phyloP scores from a whole-genome alignment of 2,797 vertebrate species.

The Lates japonicus region DNA sequence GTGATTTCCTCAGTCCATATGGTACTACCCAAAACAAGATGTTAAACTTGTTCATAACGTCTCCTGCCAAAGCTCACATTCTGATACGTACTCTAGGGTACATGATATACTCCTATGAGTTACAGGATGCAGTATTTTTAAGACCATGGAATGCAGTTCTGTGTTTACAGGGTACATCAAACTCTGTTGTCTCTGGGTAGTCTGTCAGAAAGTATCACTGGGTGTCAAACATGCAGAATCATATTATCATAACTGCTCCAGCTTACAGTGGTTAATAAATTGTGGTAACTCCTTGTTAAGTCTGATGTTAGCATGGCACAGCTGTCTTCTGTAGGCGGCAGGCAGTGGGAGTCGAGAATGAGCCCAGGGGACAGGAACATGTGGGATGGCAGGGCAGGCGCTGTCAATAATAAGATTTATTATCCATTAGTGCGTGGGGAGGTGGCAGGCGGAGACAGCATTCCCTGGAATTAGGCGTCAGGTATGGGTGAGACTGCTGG shows the following conservation, averaged over 20 bases:
- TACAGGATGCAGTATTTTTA: constrained; percentile 51
- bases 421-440: constrained; percentile 75
- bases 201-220: constrained; percentile 57
- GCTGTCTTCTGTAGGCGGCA: constrained; percentile 56
- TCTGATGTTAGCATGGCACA: constrained; percentile 72
- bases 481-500: constrained; percentile 57
- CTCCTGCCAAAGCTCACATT: constrained; percentile 11
- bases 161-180: constrained; percentile 39
- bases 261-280: constrained; percentile 72
- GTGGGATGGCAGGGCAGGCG: constrained; percentile 56
- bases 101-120: constrained; percentile 26
- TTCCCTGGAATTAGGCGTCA: constrained; percentile 77
- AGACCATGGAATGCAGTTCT: constrained; percentile 38
- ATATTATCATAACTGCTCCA: constrained; percentile 60
- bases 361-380: constrained; percentile 78
- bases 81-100: not conserved
- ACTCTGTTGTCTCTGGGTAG: constrained; percentile 51
- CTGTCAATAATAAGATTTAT: constrained; percentile 90
- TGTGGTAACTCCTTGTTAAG: constrained; percentile 78
- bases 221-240: constrained; percentile 64
- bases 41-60: constrained; percentile 12
- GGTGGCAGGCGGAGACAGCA: constrained; percentile 69
- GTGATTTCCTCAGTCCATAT: not conserved
- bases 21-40: too few relatives aligned
- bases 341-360: constrained; percentile 79